Percentiles rank a stretch among this genome's conserved stretches.
phyloP scores from a whole-genome alignment of 2,888 invertebrate species.

The Petrolisthes manimaculis region DNA sequence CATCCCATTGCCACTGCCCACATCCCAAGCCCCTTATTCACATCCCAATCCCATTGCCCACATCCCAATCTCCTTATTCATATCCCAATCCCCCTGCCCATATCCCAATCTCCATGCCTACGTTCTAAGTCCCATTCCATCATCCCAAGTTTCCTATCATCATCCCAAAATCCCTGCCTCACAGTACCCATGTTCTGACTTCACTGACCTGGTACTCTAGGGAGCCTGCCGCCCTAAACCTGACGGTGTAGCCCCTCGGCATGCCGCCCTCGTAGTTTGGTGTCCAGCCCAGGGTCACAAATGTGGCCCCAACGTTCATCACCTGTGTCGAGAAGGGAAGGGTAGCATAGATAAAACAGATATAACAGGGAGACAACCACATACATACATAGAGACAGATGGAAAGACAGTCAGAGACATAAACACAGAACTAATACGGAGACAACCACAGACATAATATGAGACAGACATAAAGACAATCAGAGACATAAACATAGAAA shows the following conservation, averaged over 20 bases:
- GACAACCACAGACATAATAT: not conserved
- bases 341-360: not conserved
- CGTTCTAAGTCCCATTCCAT: not conserved
- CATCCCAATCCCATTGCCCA: not conserved
- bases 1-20: not conserved
- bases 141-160: not conserved
- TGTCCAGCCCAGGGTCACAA: slow-evolving; percentile 28
- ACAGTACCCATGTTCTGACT: not conserved
- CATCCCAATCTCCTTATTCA: no score
- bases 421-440: not conserved
- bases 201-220: slow-evolving; percentile 36
- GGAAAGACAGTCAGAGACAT: not conserved
- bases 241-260: slow-evolving; percentile 41
- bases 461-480: no score
- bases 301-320: slow-evolving; percentile 8
- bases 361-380: not conserved
- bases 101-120: not conserved
- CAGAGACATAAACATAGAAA: no score
- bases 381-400: slow-evolving; percentile 8
- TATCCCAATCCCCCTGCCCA: not conserved
- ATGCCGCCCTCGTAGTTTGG: slow-evolving; percentile 44
- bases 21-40: no score
- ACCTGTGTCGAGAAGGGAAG: slow-evolving; percentile 9
- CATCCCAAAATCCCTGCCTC: not conserved
- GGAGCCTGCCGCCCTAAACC: slow-evolving; percentile 25